Base-by-base conservation (phyloP, 2,797 vertebrate genomes). In the Ctenopoma kingsleyae region DNA sequence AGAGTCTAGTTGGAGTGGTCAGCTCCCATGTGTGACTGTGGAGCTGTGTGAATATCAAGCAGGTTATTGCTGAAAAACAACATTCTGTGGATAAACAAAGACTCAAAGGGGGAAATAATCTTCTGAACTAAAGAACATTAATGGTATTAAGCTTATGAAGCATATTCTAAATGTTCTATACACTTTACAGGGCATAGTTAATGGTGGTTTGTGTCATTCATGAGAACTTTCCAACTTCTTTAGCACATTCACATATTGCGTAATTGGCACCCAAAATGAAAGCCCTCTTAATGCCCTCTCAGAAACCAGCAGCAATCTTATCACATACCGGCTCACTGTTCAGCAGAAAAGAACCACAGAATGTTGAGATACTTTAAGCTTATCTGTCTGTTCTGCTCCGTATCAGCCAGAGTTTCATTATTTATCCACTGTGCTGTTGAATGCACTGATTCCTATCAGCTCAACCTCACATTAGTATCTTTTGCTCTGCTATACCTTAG, bases 321-420 rank as follows among this genome's bases (percentile, higher is more conserved):
- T 78, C 60, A 54, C 77, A 76, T 49, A 59, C 40, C 35, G 49
- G 53, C 58, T 62, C 50, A 60, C 58, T 17, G 68, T 47, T 73
- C 3, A 32, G 15, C 49, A 61, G 23, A 76, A 74, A 73, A 36
- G 57, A 79, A 52, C 63, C 46, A 17, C 65, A 71, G 71, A 88
- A 68, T 90, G 87, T 86, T 61, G 64, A 78, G 84, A 78, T 86
- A 64, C 67, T 84, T 83, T 17, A 35, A 64, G 11, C 67, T 83
- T 86, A 85, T 90, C 86, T 64, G 56, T 67, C 59, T 73, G 48
- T 46, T 73, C 23, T 20, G 12, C 35, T 81, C 64, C 50, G 19
- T 58, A 60, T 81, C 71, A 62, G 62, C 48, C 67, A 74, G 74
- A 63, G 71, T 69, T 56, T 25, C 51, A 17, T 57, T 76, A 74